Evolutionary conservation across 2,888 invertebrate species (phyloP).

Genomic region (Prostheceraeus crozeri): DNA sequence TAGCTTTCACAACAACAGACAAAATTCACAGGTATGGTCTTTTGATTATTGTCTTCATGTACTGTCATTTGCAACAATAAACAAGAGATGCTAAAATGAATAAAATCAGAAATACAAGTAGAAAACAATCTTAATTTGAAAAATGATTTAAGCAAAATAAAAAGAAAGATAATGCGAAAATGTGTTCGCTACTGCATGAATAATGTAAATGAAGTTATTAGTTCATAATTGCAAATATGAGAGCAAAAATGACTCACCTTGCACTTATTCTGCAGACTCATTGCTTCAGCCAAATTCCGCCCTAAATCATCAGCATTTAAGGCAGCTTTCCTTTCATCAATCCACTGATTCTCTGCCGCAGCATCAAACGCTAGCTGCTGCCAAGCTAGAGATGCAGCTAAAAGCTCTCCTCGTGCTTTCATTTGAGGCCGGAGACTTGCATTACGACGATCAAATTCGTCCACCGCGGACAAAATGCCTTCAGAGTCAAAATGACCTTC

Average conservation of each 20-base stretch:
- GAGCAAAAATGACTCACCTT: conserved; percentile 25
- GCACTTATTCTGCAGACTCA: conserved; percentile 63
- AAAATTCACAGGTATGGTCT: no score
- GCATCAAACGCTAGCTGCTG: conserved; percentile 89
- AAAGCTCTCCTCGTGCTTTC: conserved; percentile 65
- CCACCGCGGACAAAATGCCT: conserved; percentile 71
- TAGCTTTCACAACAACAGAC: no score
- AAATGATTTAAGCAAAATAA: no score
- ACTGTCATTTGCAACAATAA: no score
- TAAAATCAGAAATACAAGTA: no score
- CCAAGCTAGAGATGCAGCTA: conserved; percentile 79
- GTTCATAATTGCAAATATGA: background rate
- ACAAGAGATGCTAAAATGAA: no score
- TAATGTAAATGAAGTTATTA: no score
- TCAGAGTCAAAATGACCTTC: conserved; percentile 88
- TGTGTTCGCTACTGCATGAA: no score
- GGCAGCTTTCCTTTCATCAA: conserved; percentile 75
- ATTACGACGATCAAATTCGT: conserved; percentile 62
- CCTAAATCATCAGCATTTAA: conserved; percentile 72
- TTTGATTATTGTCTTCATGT: no score
- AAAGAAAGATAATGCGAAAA: no score
- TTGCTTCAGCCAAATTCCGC: conserved; percentile 80
- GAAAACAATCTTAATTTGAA: no score
- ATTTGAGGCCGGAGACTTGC: conserved; percentile 65
- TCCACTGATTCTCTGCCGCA: conserved; percentile 86